Evolutionary conservation across 2,113 vertebrate species (phyloP), one percentile per base, ranked within the genome.

Genomic region (Pristiophorus japonicus): DNA sequence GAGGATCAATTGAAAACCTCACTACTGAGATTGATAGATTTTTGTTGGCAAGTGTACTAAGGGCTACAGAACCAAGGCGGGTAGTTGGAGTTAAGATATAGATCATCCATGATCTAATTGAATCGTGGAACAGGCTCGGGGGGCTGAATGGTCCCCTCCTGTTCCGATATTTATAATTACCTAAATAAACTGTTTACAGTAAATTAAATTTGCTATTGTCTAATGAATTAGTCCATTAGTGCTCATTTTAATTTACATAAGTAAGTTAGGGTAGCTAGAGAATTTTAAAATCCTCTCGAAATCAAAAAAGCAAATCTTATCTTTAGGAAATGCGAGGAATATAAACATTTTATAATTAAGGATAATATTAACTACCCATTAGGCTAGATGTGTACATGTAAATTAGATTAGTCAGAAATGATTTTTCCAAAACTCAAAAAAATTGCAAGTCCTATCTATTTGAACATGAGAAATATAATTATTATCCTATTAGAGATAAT

Each of bases 401-500:
- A 94, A 94, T 94, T 66, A 22, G 63, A 67, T 94, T 67, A 94
- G 20, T 94, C 66, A 51, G 65, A 94, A 70, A 30, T 51, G 27
- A 34, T 45, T 70, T 70, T 47, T 51, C 30, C 27, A 70, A 42
- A 51, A 94, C 14, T 70, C 22, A 94, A 70, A 70, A 70, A 94
- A 94, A 67, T 67, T 94, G 91, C 92, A 47, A 94, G 27, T 38
- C 65, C 45, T 70, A 70, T 73, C 93, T 70, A 27, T 94, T 34
- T 94, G 66, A 94, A 70, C 93, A 70, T 94, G 93, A 94, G 38
- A 45, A 67, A 94, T 70, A 51, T 94, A 94, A 94, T 94, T 47
- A 67, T 70, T 94, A 67, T 94, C 38, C 42, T 30, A 94, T 70
- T 73, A 94, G 38, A 34, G 65, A 94, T 94, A 94, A 94, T 70